phyloP scores from a whole-genome alignment of 2,797 vertebrate species.

The Nyctalus aviator region DNA sequence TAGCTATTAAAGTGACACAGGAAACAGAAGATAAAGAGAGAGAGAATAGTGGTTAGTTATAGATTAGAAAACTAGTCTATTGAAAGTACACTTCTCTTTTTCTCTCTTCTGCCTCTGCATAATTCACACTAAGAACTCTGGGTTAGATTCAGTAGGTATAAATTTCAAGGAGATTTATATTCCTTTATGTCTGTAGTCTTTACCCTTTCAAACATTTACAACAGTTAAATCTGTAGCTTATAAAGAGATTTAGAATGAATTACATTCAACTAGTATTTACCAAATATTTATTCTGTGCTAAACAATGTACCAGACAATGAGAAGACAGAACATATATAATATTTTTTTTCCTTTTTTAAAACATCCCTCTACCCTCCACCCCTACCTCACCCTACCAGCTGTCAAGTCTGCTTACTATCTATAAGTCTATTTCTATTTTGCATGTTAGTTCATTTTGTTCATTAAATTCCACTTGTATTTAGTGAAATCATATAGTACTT shows the following conservation, averaged over 20 bases:
- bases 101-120: neutral
- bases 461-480: too few relatives aligned
- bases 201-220: neutral
- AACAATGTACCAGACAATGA: neutral
- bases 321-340: neutral
- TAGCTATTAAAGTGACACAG: neutral
- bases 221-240: neutral
- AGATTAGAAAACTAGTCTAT: neutral
- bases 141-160: neutral
- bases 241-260: neutral
- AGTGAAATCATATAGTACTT: too few relatives aligned
- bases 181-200: neutral
- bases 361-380: too few relatives aligned
- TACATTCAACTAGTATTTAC: neutral
- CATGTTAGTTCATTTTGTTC: too few relatives aligned
- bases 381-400: too few relatives aligned
- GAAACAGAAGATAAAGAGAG: neutral
- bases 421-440: too few relatives aligned
- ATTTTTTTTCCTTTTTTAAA: too few relatives aligned
- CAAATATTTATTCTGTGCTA: too few relatives aligned
- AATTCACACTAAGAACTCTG: neutral
- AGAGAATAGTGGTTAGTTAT: neutral
- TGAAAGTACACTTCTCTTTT: neutral
- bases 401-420: too few relatives aligned
- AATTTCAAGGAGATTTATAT: constrained; percentile 16